Evolutionary conservation across 1,140 invertebrate species (phyloP), one percentile per base, ranked within the genome.

Genomic region (Sycobia sp.): DNA sequence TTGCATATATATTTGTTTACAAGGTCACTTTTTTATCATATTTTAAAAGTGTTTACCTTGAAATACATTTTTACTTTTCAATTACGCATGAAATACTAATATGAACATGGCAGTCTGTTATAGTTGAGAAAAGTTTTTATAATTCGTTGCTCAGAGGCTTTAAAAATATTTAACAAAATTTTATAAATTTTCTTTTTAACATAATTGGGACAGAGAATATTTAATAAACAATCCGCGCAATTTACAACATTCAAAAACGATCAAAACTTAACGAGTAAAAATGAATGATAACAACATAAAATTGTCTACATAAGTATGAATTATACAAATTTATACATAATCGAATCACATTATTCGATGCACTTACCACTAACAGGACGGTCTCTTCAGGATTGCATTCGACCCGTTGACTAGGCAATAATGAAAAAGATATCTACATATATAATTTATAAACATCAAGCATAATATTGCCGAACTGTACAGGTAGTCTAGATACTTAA

Each of bases 341-440:
- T 56, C 65, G 59, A 44, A 63, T 73, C 62, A 49, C 53, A 67
- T 72, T 65, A 44, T 63, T 62, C 60, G 62, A 62, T 72, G 67
- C 66, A 67, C 66, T 73, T 73, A 74, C 49, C 46, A 69, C 67
- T 69, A 67, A 74, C 68, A 47, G 68, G 66, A 73, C 62, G 60
- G 56, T 34, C 20, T 56, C 59, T 62, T 69, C 36, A 64, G 53
- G 59, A 73, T 67, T 72, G 66, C 65, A 70, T 66, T 49, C 66
- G 62, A 62, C 59, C 68, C 71, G 65, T 74, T 76, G 72, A 74
- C 73, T 76, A 75, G 73, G 67, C 67, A 55, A 69, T 67, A 71
- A 62, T 53, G 29, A 47, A 62, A 62, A 32, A 65, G 54, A 58
- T 62, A 70, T 54, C 18, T 55, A 62, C 20, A 69, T 65, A 66